These are phyloP conservation scores for Acanthopagrus latus DNA, from an alignment of 2,797 vertebrate species.

Conservation along the genomic window DNA sequence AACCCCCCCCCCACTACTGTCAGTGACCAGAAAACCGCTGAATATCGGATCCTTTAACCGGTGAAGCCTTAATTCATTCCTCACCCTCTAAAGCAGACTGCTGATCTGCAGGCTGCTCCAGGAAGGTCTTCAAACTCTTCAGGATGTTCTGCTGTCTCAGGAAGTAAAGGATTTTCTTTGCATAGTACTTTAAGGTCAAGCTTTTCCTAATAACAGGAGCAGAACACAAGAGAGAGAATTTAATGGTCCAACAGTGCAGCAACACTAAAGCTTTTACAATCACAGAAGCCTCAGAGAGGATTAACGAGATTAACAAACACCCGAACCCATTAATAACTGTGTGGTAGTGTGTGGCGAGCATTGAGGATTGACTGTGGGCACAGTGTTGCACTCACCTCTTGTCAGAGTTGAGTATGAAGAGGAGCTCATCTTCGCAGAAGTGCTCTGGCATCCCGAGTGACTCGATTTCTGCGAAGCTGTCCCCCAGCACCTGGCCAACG, in stretches of 20 bases:
- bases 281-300: slow-evolving; percentile 12
- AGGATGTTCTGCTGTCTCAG: slow-evolving; percentile 96
- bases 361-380: background rate
- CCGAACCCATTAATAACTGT: background rate
- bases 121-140: slow-evolving; percentile 92
- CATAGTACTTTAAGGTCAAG: slow-evolving; percentile 97
- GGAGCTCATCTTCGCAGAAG: slow-evolving; percentile 97
- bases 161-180: slow-evolving; percentile 99
- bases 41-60: no score
- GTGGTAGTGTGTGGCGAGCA: background rate
- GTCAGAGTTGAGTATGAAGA: slow-evolving; percentile 94
- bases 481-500: slow-evolving; percentile 92
- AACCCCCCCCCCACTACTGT: no score
- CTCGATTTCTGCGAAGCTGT: slow-evolving; percentile 97
- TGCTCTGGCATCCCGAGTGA: slow-evolving; percentile 94
- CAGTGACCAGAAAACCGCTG: no score
- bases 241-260: background rate
- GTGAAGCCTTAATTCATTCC: slow-evolving; percentile 11
- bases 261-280: slow-evolving; percentile 20
- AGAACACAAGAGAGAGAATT: slow-evolving; percentile 4
- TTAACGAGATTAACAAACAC: slow-evolving; percentile 21
- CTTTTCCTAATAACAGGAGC: slow-evolving; percentile 87
- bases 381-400: slow-evolving; percentile 87
- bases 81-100: slow-evolving; percentile 93
- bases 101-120: slow-evolving; percentile 88